Percentiles rank a stretch among this genome's conserved stretches.
Conservation (phyloP, 2,888 invertebrate species). For the Tetragnatha montana region DNA sequence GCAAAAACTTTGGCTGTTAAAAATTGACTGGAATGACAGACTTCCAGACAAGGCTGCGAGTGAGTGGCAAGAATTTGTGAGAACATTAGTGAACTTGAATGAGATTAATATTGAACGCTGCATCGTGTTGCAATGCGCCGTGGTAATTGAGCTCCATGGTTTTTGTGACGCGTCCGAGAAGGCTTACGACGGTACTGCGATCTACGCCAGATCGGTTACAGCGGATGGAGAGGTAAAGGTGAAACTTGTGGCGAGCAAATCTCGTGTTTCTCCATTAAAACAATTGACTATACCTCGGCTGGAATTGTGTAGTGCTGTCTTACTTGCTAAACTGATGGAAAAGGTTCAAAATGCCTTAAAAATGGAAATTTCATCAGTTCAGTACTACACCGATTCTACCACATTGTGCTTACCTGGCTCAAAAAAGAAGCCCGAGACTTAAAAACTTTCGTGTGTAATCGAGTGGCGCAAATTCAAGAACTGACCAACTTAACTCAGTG, state of each 20-base stretch:
- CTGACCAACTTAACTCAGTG: conserved; percentile 67
- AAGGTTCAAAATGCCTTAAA: background rate
- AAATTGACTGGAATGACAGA: conserved; percentile 7
- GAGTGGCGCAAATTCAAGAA: conserved; percentile 72
- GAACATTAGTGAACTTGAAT: background rate
- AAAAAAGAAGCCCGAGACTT: conserved; percentile 67
- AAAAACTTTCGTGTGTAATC: conserved; percentile 73
- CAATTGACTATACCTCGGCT: conserved; percentile 7
- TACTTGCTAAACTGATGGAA: conserved; percentile 8
- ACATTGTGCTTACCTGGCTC: conserved; percentile 53
- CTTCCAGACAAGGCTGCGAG: too few species aligned
- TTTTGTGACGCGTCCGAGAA: conserved; percentile 36
- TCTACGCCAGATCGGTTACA: conserved; percentile 6
- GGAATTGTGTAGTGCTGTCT: conserved; percentile 23
- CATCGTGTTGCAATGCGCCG: background rate
- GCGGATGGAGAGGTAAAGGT: too few species aligned
- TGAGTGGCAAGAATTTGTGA: background rate
- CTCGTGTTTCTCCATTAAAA: conserved; percentile 26
- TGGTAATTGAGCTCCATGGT: conserved; percentile 10
- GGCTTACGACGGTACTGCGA: too few species aligned
- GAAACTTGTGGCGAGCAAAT: conserved; percentile 9
- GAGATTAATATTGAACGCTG: background rate
- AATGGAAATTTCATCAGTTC: background rate
- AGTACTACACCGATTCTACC: conserved; percentile 68
- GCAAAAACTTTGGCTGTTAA: conserved; percentile 5